Evolutionary conservation across 2,888 invertebrate species (phyloP).

Genomic region (Ophion obscuratus): DNA sequence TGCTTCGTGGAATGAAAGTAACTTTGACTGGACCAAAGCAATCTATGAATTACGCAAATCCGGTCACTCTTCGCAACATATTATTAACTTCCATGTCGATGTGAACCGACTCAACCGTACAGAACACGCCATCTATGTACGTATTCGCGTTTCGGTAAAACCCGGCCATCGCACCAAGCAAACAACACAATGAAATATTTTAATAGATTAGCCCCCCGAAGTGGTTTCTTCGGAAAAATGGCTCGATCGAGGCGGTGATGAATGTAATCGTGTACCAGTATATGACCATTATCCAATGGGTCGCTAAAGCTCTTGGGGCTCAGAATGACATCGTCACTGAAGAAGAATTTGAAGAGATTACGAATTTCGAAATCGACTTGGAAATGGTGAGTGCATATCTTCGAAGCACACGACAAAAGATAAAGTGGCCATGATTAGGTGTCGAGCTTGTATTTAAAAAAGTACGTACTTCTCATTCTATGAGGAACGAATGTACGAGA

Average conservation of each 20-base stretch:
- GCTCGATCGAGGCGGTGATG: too few species aligned
- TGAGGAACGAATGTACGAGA: too few species aligned
- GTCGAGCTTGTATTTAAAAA: too few species aligned
- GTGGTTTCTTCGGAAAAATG: too few species aligned
- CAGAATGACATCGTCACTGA: conserved; percentile 87
- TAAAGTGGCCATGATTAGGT: too few species aligned
- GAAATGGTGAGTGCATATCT: conserved; percentile 90
- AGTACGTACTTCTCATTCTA: neutral
- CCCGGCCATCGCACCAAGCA: neutral
- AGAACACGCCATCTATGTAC: conserved; percentile 93
- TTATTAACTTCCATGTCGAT: conserved; percentile 95
- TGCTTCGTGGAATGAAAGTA: conserved; percentile 88
- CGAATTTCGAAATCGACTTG: conserved; percentile 94
- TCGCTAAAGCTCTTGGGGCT: conserved; percentile 94
- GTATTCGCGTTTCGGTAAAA: conserved; percentile 74
- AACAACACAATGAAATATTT: neutral
- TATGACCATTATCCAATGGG: too few species aligned
- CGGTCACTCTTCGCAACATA: conserved; percentile 95
- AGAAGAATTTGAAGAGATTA: conserved; percentile 88
- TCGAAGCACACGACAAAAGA: neutral
- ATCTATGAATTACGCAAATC: conserved; percentile 92
- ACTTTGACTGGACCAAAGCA: conserved; percentile 93
- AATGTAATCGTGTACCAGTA: too few species aligned
- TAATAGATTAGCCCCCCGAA: neutral
- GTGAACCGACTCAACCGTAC: conserved; percentile 94